Conservation (phyloP, 1,140 invertebrate species). For the Listronotus bonariensis region DNA sequence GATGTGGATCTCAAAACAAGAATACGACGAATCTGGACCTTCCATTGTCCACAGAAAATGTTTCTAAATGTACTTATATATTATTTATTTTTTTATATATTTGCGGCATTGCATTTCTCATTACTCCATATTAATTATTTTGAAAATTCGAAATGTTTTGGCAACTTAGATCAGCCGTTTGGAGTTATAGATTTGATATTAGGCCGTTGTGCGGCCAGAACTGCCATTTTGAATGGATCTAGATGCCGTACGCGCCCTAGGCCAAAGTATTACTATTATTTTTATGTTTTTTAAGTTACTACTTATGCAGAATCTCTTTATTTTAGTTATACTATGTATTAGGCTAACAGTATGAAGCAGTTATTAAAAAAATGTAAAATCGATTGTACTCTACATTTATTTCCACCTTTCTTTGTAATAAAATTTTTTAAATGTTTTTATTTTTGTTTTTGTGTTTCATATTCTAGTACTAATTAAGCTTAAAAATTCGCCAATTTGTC, state of each 20-base stretch:
- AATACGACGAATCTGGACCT: constrained; percentile 75
- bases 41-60: constrained; percentile 92
- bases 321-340: constrained; percentile 44
- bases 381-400: constrained; percentile 3
- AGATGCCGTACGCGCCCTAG: constrained; percentile 50
- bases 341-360: constrained; percentile 36
- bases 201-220: constrained; percentile 37
- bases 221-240: constrained; percentile 40
- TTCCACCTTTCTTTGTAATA: not conserved
- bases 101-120: constrained; percentile 43
- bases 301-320: constrained; percentile 48
- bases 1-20: constrained; percentile 82
- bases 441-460: too few relatives aligned
- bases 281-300: constrained; percentile 51
- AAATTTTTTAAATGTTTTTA: too few relatives aligned
- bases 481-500: too few relatives aligned
- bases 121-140: constrained; percentile 42
- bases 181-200: constrained; percentile 61
- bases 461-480: too few relatives aligned
- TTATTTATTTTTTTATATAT: constrained; percentile 31
- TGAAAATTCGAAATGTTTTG: constrained; percentile 47
- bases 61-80: constrained; percentile 67
- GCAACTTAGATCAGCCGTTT: too few relatives aligned
- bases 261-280: constrained; percentile 54
- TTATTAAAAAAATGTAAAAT: constrained; percentile 16